Conservation (phyloP, 1,140 invertebrate genomes). For the Lasioglossum albipes region DNA sequence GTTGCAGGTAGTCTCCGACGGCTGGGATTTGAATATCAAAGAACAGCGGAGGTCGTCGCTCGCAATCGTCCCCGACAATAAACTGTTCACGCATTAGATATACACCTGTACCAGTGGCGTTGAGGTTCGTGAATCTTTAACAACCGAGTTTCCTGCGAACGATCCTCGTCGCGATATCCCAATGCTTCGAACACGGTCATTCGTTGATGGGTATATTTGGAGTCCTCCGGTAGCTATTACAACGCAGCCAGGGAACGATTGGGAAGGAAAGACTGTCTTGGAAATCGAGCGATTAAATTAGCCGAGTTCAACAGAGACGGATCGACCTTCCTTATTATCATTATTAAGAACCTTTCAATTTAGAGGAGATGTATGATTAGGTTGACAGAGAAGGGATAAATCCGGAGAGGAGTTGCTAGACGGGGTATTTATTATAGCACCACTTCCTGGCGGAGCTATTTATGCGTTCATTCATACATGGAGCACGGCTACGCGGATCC, state of each 20-base stretch:
- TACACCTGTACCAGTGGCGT: background rate
- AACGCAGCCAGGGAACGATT: constrained; percentile 37
- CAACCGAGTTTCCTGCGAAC: constrained; percentile 9
- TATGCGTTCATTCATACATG: constrained; percentile 71
- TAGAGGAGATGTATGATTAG: constrained; percentile 19
- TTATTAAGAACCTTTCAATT: constrained; percentile 64
- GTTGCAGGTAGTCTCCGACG: too few relatives aligned
- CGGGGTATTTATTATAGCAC: constrained; percentile 70
- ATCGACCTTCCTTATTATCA: constrained; percentile 56
- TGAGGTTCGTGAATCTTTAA: constrained; percentile 17
- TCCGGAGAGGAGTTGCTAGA: constrained; percentile 49
- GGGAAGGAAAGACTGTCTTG: constrained; percentile 35
- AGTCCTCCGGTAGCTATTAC: constrained; percentile 33
- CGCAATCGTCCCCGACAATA: background rate
- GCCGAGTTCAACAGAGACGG: constrained; percentile 50
- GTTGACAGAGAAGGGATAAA: constrained; percentile 2
- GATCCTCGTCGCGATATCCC: constrained; percentile 28
- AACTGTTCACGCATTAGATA: constrained; percentile 19
- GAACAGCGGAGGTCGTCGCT: background rate
- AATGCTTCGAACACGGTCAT: constrained; percentile 43
- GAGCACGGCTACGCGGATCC: constrained; percentile 42
- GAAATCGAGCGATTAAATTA: constrained; percentile 61
- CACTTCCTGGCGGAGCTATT: constrained; percentile 72
- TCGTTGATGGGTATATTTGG: constrained; percentile 53
- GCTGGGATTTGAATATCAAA: background rate